Evolutionary conservation across 1,140 invertebrate genomes (phyloP), one percentile per base, ranked within the genome.

Genomic region (Cepaea nemoralis): DNA sequence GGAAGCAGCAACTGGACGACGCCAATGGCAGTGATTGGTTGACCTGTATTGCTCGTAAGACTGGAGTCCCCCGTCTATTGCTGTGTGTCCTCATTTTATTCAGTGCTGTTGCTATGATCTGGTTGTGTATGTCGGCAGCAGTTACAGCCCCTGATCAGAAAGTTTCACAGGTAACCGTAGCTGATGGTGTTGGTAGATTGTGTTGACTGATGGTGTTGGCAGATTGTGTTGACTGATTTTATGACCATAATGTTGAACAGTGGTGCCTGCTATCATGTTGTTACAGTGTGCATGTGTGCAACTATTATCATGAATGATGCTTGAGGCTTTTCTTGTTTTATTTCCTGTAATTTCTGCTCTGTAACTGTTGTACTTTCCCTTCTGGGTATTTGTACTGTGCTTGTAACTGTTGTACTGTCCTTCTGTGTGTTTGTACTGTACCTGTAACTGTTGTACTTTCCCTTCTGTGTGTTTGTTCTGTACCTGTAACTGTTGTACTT

Each of bases 11-110:
- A 40, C 59, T 69, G 0, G 35, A 73, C 19, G 66, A 71, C 40
- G 50, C 6, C 3, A 55, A 37, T 35, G 37, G 35, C 48, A 80
- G 78, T 82, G 91, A 93, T 86, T 93, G 92, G 92, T 85, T 94
- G 83, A 91, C 92, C 10, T 93, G 93, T 84, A 91, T 93, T 48
- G 93, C 93, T 3, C 89, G 90, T 42, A 92, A 93, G 83, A 93
- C 92, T 31, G 93, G 93, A 39, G 87, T 93, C 48, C 93, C 93
- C 3, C 90, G 91, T 24, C 92, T 93, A 88, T 80, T 93, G 59
- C 84, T 93, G 37, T 92, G 89, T 27, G 83, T 91, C 42, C 86
- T 90, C 35, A 90, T 93, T 45, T 88, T 92, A 79, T 85, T 90
- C 45, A 91, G 91, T 70, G 91, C 91, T 22, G 82, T 93, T 27